These are phyloP conservation scores for Pseudochromis fuscus DNA, from an alignment of 2,797 vertebrate species.

Conservation along the genomic window DNA sequence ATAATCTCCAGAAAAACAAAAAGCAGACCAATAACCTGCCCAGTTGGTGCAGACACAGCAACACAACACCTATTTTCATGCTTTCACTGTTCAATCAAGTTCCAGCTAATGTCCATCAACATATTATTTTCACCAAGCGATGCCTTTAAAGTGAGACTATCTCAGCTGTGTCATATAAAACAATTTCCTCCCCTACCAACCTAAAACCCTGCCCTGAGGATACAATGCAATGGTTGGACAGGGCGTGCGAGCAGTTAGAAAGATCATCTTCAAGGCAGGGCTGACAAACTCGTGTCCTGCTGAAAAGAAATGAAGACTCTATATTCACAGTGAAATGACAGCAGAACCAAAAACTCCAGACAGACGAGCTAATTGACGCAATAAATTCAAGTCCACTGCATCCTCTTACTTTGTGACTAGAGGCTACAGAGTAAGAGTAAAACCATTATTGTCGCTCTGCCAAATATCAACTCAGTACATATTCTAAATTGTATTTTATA, in stretches of 20 bases:
- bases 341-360: background rate
- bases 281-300: background rate
- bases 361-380: too few species aligned
- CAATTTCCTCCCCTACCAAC: background rate
- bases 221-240: slow-evolving; percentile 11
- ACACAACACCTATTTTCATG: background rate
- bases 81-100: background rate
- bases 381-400: too few species aligned
- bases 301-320: background rate
- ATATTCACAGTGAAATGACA: background rate
- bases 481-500: too few species aligned
- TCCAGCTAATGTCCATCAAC: background rate
- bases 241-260: background rate
- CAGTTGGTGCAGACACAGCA: background rate
- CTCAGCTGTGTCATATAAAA: background rate
- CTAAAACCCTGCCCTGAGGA: slow-evolving; percentile 11
- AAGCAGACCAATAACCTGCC: background rate
- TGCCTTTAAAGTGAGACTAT: background rate
- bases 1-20: background rate
- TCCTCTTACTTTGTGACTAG: too few species aligned
- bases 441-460: too few species aligned
- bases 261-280: slow-evolving; percentile 9
- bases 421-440: too few species aligned
- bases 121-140: background rate
- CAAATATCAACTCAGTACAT: too few species aligned